These are phyloP conservation scores for Agrypnus murinus DNA, from an alignment of 2,888 invertebrate species.

Conservation along the genomic window DNA sequence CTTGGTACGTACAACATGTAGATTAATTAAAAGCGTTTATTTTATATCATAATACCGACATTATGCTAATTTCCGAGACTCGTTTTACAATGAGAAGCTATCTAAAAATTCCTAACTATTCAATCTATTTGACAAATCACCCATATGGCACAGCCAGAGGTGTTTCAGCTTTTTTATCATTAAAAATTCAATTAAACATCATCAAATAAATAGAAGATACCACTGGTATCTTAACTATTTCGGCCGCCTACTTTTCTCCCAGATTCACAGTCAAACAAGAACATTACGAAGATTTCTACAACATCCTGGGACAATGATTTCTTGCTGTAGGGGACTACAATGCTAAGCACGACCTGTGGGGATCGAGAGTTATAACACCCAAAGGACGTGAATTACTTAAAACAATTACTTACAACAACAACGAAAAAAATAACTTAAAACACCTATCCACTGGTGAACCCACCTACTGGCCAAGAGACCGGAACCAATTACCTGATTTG, in stretches of 20 bases:
- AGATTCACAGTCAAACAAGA: conserved; percentile 21
- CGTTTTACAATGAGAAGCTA: conserved; percentile 15
- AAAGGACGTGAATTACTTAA: conserved; percentile 34
- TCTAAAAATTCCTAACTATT: conserved; percentile 15
- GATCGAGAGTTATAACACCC: conserved; percentile 33
- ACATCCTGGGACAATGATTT: conserved; percentile 29
- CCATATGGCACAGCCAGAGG: conserved; percentile 44
- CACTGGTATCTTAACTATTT: conserved; percentile 13
- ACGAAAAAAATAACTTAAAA: too few relatives aligned
- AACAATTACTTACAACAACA: too few relatives aligned
- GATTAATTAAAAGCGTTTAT: conserved; percentile 49
- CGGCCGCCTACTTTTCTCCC: conserved; percentile 32
- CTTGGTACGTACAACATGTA: conserved; percentile 40
- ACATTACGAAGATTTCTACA: conserved; percentile 23
- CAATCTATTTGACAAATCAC: conserved; percentile 43
- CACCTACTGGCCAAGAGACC: conserved; percentile 51
- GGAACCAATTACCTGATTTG: conserved; percentile 49
- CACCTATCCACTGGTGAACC: too few relatives aligned
- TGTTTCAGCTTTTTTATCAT: conserved; percentile 47
- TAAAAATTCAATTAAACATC: conserved; percentile 40
- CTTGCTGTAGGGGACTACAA: conserved; percentile 41
- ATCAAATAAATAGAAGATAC: conserved; percentile 28
- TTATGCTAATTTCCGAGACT: conserved; percentile 48
- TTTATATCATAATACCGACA: conserved; percentile 43
- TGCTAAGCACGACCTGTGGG: conserved; percentile 34